Evolutionary conservation across 2,888 invertebrate species (phyloP), one percentile per base, ranked within the genome.

Genomic region (Rhimphoctona megacephalus): DNA sequence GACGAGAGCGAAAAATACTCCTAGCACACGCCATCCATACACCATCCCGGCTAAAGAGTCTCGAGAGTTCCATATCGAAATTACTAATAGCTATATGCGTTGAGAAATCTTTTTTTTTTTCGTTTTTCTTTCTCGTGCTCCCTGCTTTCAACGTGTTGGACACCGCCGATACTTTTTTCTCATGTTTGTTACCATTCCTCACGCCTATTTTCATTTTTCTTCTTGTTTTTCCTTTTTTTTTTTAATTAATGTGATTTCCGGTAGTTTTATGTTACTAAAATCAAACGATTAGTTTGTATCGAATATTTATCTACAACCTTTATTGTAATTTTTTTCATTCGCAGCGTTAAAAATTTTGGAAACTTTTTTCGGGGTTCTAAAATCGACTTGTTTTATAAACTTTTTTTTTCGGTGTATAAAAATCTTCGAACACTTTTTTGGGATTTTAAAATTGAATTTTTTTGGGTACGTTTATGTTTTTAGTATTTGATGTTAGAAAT

Each of bases 61-160:
- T 73, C 64, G 36, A 73, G 82, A 46, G 79, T 74, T 84, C 73
- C 81, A 81, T 84, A 74, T 84, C 79, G 61, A 84, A 84, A 79
- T 84, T 84, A 69, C 74, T 36, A 74, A 74, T 67, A 57, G 64
- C 67, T 73, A 79, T 69, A 74, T 17, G 57, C 43, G 25, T 43
- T 30, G 70, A 39, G 69, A 57, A 70, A 36, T 54, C 6, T 39
- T 54, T 57, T n/a, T 54, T 30, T 19, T 39, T 49, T 73, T 14
- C 39, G 30, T 67, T 30, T 79, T 33, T 52, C 54, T 36, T 30
- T 66, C 7, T 46, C n/a, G 22, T 25, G n/a, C 39, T 22, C 36
- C 3, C 43, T 57, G 19, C 61, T 57, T 61, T 74, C 61, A 19
- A 52, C 52, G 52, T 36, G 52, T 39, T 61, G 6, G 39, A 54